Conservation (phyloP, 2,113 vertebrate genomes). For the Muntiacus reevesi region DNA sequence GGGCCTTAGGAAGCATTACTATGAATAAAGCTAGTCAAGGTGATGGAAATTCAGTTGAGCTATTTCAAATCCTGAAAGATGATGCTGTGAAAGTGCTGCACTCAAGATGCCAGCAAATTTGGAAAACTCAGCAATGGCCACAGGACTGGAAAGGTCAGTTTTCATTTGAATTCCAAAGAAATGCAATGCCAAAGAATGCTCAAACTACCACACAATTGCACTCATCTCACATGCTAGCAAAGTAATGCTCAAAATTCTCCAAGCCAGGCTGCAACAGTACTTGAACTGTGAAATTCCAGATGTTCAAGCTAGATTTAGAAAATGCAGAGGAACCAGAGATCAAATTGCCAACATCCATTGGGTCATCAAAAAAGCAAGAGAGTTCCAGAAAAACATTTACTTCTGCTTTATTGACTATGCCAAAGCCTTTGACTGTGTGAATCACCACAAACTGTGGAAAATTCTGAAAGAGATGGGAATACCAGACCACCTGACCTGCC, state of each 20-base stretch:
- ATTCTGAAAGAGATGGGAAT: not conserved
- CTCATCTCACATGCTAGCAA: not conserved
- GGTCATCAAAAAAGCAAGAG: not conserved
- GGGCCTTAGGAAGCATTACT: not conserved
- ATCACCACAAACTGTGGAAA: not conserved
- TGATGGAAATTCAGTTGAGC: not conserved
- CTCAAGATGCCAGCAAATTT: not conserved
- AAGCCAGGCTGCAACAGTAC: not conserved
- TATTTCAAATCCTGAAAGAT: not conserved
- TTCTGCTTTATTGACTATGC: not conserved
- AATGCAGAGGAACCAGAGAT: not conserved
- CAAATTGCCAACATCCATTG: not conserved
- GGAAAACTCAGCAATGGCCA: not conserved
- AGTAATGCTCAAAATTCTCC: not conserved
- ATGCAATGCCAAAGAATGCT: not conserved
- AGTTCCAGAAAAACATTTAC: not conserved
- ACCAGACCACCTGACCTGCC: not conserved
- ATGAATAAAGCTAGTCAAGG: not conserved
- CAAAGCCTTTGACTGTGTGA: not conserved
- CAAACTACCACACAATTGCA: fast-evolving
- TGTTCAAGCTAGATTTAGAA: not conserved
- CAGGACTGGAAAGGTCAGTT: not conserved
- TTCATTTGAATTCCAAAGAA: not conserved
- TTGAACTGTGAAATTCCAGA: not conserved
- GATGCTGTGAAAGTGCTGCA: not conserved